Percentiles rank a stretch among this genome's conserved stretches.
These are phyloP conservation scores for Catajapyx aquilonaris DNA, from an alignment of 1,140 invertebrate species.

Conservation along the genomic window DNA sequence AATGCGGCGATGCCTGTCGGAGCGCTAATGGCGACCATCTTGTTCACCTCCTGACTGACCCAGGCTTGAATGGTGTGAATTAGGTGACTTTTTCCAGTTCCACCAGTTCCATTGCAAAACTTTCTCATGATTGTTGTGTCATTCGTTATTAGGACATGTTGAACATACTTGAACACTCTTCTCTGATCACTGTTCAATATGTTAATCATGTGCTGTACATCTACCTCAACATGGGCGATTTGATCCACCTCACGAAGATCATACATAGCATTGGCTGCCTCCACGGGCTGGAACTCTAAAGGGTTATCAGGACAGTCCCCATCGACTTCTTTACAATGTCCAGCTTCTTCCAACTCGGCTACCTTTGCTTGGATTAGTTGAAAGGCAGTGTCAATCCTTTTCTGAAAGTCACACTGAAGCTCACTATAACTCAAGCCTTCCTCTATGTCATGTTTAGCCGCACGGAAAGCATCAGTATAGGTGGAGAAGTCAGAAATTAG, in stretches of 20 bases:
- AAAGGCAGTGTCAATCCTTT: neutral
- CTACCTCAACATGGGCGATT: neutral
- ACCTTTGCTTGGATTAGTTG: no score
- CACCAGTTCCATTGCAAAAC: neutral
- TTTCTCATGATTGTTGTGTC: no score
- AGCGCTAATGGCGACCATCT: neutral
- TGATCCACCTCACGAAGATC: neutral
- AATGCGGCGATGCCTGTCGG: no score
- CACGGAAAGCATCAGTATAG: neutral
- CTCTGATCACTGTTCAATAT: neutral
- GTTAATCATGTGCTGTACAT: neutral
- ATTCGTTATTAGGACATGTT: no score
- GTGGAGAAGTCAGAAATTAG: neutral
- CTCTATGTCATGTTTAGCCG: neutral
- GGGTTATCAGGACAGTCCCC: no score
- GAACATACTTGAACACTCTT: no score
- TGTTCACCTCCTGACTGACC: neutral
- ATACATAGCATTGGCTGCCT: neutral
- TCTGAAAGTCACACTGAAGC: neutral
- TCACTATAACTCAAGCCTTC: neutral
- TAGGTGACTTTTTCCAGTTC: neutral
- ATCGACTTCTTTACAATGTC: neutral
- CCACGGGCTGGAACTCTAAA: neutral
- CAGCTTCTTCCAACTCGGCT: no score
- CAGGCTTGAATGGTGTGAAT: slow-evolving; percentile 1